Evolutionary conservation across 2,797 vertebrate genomes (phyloP), one percentile per base, ranked within the genome.

Genomic region (Alectoris magna): DNA sequence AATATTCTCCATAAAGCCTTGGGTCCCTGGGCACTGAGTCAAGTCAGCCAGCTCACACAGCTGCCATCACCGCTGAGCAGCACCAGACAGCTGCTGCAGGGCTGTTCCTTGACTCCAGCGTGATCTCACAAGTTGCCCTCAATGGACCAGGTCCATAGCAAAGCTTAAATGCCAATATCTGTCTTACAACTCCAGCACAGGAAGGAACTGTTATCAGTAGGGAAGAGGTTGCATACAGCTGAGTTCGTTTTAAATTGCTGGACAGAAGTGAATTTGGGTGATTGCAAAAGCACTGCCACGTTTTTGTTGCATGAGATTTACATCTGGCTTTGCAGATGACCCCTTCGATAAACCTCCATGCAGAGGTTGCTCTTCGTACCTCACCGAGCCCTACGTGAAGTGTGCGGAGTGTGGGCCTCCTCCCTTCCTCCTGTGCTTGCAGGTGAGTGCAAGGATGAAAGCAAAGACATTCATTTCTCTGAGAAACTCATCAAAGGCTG

Each of bases 361-460:
- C 97, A 98, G 98, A 88, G 98, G 99, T 17, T 99, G 99, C 90
- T 99, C 99, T 11, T 99, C 99, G 0, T 98, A 99, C 95, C 98
- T 99, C 43, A 98, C 98, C 5, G 99, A 99, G 94, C 99, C 99
- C 3, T 99, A 99, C 55, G 98, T 99, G 73, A 99, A 99, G 87
- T 99, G 99, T 97, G 99, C 99, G 3, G 99, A 99, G 95, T 99
- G 99, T 82, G 99, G 98, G 64, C 99, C 99, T 2, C 98, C 99
- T 68, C 98, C 98, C 55, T 98, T 99, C 93, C 96, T 99, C 34
- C 98, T 99, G n/a, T 99, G 99, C 87, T 98, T 99, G 84, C 99
- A 99, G 98, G 99, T 99, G 81, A 97, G 91, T 80, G 68, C 71
- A 70, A 72, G 74, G 55, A 41, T 58, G 34, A 91, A 81, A 91